A percentile compares a stretch with the other conserved stretches of the same genome.
Evolutionary conservation across 1,140 invertebrate species (phyloP).

Genomic region (Tenebrio molitor): DNA sequence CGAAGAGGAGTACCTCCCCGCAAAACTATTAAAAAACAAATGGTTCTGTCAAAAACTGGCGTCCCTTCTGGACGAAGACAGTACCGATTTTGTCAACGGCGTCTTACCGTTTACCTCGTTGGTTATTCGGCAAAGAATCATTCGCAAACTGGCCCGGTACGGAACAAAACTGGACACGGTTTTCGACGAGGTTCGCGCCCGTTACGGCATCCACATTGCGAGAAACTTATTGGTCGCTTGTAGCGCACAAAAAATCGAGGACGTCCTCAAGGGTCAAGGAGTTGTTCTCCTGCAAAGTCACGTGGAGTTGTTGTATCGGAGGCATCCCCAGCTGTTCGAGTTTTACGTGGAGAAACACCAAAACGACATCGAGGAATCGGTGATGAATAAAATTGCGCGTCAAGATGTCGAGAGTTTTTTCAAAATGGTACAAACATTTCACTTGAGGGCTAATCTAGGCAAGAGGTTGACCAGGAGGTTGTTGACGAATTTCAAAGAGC

Average conservation of each 20-base stretch:
- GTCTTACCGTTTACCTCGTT: background rate
- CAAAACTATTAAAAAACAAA: slow-evolving; percentile 8
- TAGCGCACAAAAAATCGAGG: background rate
- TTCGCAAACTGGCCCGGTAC: background rate
- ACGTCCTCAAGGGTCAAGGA: background rate
- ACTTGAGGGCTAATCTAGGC: background rate
- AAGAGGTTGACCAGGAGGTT: background rate
- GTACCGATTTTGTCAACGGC: background rate
- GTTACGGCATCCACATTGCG: background rate
- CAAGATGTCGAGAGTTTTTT: background rate
- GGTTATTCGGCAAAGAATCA: background rate
- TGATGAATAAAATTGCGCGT: background rate
- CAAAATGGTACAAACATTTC: background rate
- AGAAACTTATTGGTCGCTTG: background rate
- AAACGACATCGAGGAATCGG: background rate
- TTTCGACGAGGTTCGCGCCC: background rate
- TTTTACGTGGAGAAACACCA: background rate
- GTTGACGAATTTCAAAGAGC: background rate
- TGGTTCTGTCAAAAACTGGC: slow-evolving; percentile 21
- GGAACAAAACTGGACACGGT: background rate
- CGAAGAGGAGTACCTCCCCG: background rate
- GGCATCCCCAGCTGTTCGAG: background rate
- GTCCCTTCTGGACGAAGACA: background rate
- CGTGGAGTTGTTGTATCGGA: background rate
- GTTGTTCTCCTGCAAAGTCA: background rate